phyloP scores from a whole-genome alignment of 1,140 invertebrate genomes.

The Orchesella cincta region DNA sequence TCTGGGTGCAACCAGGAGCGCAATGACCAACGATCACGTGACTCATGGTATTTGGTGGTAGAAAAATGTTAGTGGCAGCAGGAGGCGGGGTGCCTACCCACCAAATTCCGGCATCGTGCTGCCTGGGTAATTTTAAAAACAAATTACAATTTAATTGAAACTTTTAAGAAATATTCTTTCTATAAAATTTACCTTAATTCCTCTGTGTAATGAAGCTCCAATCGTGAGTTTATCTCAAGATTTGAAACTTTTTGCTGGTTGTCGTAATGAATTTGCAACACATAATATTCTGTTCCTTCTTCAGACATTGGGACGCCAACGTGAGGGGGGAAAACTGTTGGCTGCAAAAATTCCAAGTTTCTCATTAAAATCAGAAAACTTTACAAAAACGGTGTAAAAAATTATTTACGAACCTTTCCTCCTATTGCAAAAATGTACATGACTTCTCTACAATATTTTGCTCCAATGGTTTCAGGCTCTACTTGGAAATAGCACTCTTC shows the following conservation, averaged over 20 bases:
- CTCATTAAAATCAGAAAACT: too few species aligned
- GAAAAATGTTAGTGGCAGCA: not conserved
- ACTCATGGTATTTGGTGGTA: not conserved
- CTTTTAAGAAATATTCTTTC: not conserved
- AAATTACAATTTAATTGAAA: too few species aligned
- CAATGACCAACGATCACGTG: not conserved
- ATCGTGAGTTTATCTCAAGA: not conserved
- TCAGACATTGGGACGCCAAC: not conserved
- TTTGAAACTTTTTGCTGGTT: not conserved
- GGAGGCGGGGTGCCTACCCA: not conserved
- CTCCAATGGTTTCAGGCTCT: not conserved
- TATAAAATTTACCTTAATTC: conserved; percentile 26
- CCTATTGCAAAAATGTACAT: too few species aligned
- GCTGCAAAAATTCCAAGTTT: too few species aligned
- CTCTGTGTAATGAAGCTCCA: conserved; percentile 28
- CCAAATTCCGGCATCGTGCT: not conserved
- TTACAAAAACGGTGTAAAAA: too few species aligned
- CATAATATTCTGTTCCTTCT: conserved; percentile 6
- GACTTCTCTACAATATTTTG: too few species aligned
- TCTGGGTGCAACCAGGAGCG: not conserved
- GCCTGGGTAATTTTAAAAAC: too few species aligned
- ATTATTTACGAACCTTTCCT: too few species aligned
- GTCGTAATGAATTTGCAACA: conserved; percentile 25
- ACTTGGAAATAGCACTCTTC: not conserved
- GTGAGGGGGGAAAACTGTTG: not conserved